Percentiles rank a stretch among this genome's conserved stretches.
Evolutionary conservation across 1,140 invertebrate species (phyloP).

Genomic region (Orius laevigatus): DNA sequence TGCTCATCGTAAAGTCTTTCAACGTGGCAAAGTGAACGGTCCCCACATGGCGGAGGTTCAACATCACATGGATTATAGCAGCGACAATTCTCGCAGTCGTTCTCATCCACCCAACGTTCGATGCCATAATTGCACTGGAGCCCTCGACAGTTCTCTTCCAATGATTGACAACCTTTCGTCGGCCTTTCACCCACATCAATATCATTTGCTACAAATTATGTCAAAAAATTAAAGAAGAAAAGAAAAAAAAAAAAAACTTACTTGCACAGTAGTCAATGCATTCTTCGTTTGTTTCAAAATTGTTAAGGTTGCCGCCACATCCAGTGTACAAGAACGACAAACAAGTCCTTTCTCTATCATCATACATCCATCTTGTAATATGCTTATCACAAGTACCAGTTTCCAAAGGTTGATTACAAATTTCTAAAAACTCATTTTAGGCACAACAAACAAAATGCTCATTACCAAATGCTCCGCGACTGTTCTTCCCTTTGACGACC

Average conservation of each 20-base stretch:
- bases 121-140: slow-evolving; percentile 59
- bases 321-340: slow-evolving; percentile 43
- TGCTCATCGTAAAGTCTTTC: slow-evolving; percentile 32
- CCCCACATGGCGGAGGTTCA: slow-evolving; percentile 35
- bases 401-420: slow-evolving; percentile 37
- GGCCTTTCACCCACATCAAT: slow-evolving; percentile 26
- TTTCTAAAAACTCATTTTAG: slow-evolving; percentile 27
- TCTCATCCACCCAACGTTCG: slow-evolving; percentile 44
- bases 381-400: slow-evolving; percentile 36
- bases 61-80: slow-evolving; percentile 59
- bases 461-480: background rate
- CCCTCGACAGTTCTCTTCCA: slow-evolving; percentile 35
- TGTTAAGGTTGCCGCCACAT: slow-evolving; percentile 50
- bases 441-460: background rate
- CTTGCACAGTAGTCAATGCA: slow-evolving; percentile 34
- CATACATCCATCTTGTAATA: slow-evolving; percentile 41
- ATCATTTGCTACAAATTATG: slow-evolving; percentile 23
- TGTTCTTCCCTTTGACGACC: slow-evolving; percentile 3
- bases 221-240: background rate
- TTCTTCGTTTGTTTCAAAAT: slow-evolving; percentile 37
- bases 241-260: background rate
- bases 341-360: slow-evolving; percentile 33
- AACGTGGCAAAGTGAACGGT: slow-evolving; percentile 47
- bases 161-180: slow-evolving; percentile 34
- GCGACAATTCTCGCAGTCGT: slow-evolving; percentile 52